Conservation (phyloP, 2,888 invertebrate genomes). For the Neelides folsomi region DNA sequence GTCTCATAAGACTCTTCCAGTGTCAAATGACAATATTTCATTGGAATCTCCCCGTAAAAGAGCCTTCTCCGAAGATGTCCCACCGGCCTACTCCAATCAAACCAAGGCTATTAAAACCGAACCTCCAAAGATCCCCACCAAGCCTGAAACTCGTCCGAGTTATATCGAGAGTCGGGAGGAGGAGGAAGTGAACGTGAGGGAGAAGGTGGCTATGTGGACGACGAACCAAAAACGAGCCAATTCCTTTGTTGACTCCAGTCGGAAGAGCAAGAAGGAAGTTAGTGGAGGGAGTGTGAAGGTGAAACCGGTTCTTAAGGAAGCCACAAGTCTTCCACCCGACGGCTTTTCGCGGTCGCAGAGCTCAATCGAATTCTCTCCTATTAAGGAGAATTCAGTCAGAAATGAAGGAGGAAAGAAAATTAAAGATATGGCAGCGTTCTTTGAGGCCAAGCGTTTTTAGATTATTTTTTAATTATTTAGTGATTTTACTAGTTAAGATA, state of each 20-base stretch:
- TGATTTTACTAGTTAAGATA: background rate
- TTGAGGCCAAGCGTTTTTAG: conserved; percentile 50
- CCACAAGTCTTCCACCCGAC: conserved; percentile 11
- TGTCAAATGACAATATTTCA: conserved; percentile 5
- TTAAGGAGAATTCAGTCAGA: conserved; percentile 4
- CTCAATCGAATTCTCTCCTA: too few relatives aligned
- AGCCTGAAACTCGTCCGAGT: background rate
- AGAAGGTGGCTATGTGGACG: conserved; percentile 34
- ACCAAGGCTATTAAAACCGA: conserved; percentile 31
- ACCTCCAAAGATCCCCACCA: background rate
- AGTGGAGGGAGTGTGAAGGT: background rate
- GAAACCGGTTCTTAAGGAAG: conserved; percentile 9
- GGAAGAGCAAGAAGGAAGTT: conserved; percentile 4
- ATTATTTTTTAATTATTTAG: background rate
- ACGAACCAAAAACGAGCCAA: background rate
- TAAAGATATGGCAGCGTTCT: conserved; percentile 67
- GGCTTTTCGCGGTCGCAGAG: conserved; percentile 4
- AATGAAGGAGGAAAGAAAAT: conserved; percentile 40
- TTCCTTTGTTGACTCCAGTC: background rate
- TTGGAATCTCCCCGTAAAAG: conserved; percentile 31
- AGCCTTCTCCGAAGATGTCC: conserved; percentile 27
- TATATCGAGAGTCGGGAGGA: conserved; percentile 9
- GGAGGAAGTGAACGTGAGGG: conserved; percentile 35
- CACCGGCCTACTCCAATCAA: conserved; percentile 13
- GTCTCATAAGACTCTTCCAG: background rate